A percentile compares a stretch with the other conserved stretches of the same genome.
Evolutionary conservation across 2,888 invertebrate species (phyloP).

Genomic region (Yponomeuta sedellus): DNA sequence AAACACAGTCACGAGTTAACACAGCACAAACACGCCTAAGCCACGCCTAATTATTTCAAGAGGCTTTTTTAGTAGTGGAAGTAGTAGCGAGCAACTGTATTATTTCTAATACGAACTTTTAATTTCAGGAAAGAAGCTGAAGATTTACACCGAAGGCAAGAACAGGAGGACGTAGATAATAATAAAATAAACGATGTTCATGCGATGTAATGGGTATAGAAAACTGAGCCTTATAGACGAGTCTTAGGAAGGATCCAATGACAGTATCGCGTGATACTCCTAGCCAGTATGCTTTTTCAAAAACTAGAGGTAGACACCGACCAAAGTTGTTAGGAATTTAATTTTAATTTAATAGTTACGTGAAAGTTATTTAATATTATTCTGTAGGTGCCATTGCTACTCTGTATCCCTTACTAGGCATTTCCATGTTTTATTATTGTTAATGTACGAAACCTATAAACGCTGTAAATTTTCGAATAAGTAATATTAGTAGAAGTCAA

Average conservation of each 20-base stretch:
- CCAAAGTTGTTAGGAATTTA: slow-evolving; percentile 65
- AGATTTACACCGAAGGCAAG: slow-evolving; percentile 55
- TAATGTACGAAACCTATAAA: background rate
- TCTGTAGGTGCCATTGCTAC: slow-evolving; percentile 38
- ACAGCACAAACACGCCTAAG: no score
- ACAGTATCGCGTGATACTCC: slow-evolving; percentile 23
- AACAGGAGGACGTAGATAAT: slow-evolving; percentile 43
- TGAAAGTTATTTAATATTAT: slow-evolving; percentile 22
- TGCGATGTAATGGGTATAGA: slow-evolving; percentile 48
- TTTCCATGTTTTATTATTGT: slow-evolving; percentile 17
- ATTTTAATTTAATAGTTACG: slow-evolving; percentile 23
- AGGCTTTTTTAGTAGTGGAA: no score
- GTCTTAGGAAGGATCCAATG: slow-evolving; percentile 3
- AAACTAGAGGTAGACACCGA: slow-evolving; percentile 68
- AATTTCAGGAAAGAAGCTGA: slow-evolving; percentile 53
- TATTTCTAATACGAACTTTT: background rate
- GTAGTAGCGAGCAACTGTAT: no score
- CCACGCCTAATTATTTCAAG: no score
- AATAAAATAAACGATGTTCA: slow-evolving; percentile 53
- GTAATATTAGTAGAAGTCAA: background rate
- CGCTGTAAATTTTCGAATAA: background rate
- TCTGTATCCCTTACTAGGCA: slow-evolving; percentile 37
- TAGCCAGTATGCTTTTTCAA: slow-evolving; percentile 37
- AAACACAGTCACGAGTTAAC: no score
- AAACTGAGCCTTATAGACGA: slow-evolving; percentile 14